Evolutionary conservation across 2,888 invertebrate species (phyloP), one percentile per base, ranked within the genome.

Genomic region (Macrophya annulata): DNA sequence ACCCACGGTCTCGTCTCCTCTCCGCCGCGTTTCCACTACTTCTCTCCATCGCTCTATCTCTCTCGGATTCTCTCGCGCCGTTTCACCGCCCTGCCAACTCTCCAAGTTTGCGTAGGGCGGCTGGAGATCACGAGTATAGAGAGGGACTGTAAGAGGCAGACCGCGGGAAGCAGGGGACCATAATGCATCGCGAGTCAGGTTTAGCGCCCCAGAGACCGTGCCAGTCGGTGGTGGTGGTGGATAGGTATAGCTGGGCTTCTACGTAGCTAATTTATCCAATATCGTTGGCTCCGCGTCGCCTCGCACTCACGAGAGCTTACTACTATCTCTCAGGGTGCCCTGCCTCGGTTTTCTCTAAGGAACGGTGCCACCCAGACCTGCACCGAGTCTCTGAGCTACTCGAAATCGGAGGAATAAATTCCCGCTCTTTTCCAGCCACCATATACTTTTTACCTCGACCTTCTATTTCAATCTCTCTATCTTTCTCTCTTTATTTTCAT

Each of bases 401-500:
- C 45, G 76, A 48, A 68, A 84, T 71, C 84, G 65, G 12, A 65
- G 83, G 83, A 86, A 84, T 85, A 85, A 68, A 65, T 84, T 76
- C 84, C 74, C 76, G n/a, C 84, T 59, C 40, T 76, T 48, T 84
- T 84, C n/a, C n/a, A 43, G 25, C 79, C 94, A 94, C 93, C 94
- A 92, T 91, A 92, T 92, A 93, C 93, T 68, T 79, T 84, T 77
- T 84, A 62, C 15, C 48, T 51, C 21, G 4, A 25, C 74, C 45
- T 45, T 45, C 85, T 72, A 84, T 82, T 85, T 85, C 84, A 68
- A 85, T 86, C 83, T 85, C 31, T 4, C 6, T 0, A 82, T 86
- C 86, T 85, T 77, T 84, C 59, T 85, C 85, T 71, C 72, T 84
- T 77, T 83, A 72, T 84, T 74, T 84, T 85, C n/a, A 71, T 77